Base-by-base conservation (phyloP, 2,113 vertebrate genomes). In the Casuarius casuarius region DNA sequence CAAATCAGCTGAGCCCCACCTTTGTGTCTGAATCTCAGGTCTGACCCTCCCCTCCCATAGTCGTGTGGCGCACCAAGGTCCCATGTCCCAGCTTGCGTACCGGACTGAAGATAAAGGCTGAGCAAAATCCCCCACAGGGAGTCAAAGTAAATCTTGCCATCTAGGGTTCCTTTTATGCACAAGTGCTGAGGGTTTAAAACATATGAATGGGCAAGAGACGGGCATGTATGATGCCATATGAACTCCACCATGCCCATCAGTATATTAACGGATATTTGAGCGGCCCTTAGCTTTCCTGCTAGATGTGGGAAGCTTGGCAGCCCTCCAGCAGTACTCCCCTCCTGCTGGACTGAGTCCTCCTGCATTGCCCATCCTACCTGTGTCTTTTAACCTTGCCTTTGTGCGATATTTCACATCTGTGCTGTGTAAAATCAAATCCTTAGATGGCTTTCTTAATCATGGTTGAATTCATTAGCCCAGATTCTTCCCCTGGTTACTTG, bases 361-460 rank as follows among this genome's bases (percentile, higher is more conserved):
- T 49, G 49, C 25, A 28, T 0, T 44, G 56, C 51, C 61, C 66
- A 31, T 76, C 62, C 44, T 16, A 40, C 2, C 1, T 62, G 33
- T 76, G 62, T 61, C 38, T 89, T 89, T 86, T 40, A 86, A 51
- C 25, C 42, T 74, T 56, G 46, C 15, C 26, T 89, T 87, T 79
- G n/a, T 87, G 76, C 63, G 81, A 21, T 61, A 35, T 26, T 61
- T 92, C 51, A 54, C 38, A n/a, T 73, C 80, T 73, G 62, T 79
- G 76, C 58, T 84, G 28, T 22, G 18, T 68, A 93, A 74, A 88
- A 76, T 70, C 73, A 62, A 89, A 95, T 63, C 38, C n/a, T 62
- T 70, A 40, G 18, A 17, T 0, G 1, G 29, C n/a, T 82, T 86
- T 82, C 54, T 87, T 56, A 87, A 87, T 84, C 26, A 17, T 49